Evolutionary conservation across 2,113 vertebrate genomes (phyloP), one percentile per base, ranked within the genome.

Genomic region (Prionailurus bengalensis): DNA sequence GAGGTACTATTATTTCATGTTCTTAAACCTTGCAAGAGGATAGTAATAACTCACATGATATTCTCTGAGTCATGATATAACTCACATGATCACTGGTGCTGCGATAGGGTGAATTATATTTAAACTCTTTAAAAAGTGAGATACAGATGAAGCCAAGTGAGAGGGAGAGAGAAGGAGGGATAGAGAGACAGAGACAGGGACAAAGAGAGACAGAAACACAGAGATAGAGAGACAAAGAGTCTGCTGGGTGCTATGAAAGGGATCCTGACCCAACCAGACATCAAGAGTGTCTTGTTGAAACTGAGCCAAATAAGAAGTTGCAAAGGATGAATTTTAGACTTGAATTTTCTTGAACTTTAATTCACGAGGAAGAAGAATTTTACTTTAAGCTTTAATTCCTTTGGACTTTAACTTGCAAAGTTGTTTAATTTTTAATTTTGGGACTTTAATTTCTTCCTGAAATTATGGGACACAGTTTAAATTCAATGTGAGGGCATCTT

Each of bases 401-500:
- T 94, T 89, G 25, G 66, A 61, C 1, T 84, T 87, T 85, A 91
- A 76, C 21, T 71, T 85, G n/a, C 5, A 74, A 53, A 81, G 13
- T 76, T 73, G 87, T 82, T 89, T 81, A 81, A 21, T 53, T 79
- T 83, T 92, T 87, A 36, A 88, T 17, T 90, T 81, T 95, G 53
- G 11, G 17, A 65, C 16, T 85, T 96, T 83, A 91, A 96, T 88
- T 91, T 95, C 29, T 90, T 97, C 15, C 23, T 23, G 63, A 91
- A 87, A 68, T 91, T 90, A 63, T 42, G 21, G 0, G 25, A 74
- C 6, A 68, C 10, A 82, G 1, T 90, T 95, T 66, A 96, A 92
- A 92, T 95, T 94, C 87, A 97, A 93, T 84, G 53, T 68, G 16
- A 81, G 63, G 86, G 16, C 33, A 61, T 92, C 70, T 74, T 95